Evolutionary conservation across 2,888 invertebrate genomes (phyloP).

Genomic region (Pocota personata): DNA sequence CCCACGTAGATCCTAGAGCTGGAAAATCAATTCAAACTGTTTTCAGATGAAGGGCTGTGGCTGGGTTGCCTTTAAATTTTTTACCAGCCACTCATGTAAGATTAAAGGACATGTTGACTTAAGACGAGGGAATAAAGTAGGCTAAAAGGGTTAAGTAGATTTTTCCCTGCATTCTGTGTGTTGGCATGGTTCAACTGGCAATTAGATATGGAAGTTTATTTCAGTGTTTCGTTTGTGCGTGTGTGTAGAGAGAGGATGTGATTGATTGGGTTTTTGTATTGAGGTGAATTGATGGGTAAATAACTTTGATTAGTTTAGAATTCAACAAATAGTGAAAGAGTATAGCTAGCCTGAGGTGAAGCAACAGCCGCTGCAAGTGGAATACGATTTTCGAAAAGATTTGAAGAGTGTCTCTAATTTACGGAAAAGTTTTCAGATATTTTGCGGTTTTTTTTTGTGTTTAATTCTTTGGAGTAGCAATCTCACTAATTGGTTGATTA

Average conservation of each 20-base stretch:
- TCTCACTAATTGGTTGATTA: neutral
- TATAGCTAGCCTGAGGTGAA: neutral
- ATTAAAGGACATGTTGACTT: conserved; percentile 71
- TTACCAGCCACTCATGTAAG: conserved; percentile 62
- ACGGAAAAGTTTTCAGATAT: too few relatives aligned
- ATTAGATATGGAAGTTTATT: conserved; percentile 36
- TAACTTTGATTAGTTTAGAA: conserved; percentile 66
- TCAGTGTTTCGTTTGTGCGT: neutral
- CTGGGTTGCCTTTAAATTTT: conserved; percentile 49
- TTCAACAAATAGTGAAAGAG: conserved; percentile 58
- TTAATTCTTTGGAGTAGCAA: neutral
- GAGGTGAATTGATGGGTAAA: conserved; percentile 64
- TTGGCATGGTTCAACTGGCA: conserved; percentile 12
- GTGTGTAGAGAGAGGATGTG: neutral
- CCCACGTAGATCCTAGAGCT: neutral
- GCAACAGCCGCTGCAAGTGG: conserved; percentile 5
- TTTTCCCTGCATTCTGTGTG: neutral
- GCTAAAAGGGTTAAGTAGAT: conserved; percentile 55
- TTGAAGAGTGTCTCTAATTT: too few relatives aligned
- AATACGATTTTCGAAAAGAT: neutral
- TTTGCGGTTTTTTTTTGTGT: neutral
- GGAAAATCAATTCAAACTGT: conserved; percentile 43
- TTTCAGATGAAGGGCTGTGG: conserved; percentile 17
- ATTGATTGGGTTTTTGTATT: conserved; percentile 68
- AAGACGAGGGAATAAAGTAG: conserved; percentile 40